A percentile compares a stretch with the other conserved stretches of the same genome.
These are phyloP conservation scores for Diorhabda elongata DNA, from an alignment of 1,140 invertebrate species.

Conservation along the genomic window DNA sequence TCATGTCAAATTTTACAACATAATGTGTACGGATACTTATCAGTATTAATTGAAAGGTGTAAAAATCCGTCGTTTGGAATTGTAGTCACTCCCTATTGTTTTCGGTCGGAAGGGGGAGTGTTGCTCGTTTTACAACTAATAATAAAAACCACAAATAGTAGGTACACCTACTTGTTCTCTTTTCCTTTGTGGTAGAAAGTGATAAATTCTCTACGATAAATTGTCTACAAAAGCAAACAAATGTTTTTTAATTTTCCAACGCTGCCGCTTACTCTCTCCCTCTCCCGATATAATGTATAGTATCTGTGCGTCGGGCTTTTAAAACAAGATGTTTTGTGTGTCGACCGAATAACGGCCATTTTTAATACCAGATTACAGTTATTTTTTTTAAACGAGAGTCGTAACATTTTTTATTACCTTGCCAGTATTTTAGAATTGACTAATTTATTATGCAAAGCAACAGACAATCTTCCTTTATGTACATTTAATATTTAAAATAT, in stretches of 20 bases:
- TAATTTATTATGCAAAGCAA: no score
- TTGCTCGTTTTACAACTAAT: constrained; percentile 7
- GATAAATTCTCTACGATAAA: constrained; percentile 10
- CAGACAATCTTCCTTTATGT: no score
- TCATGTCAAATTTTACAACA: no score
- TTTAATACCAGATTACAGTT: background rate
- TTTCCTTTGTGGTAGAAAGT: constrained; percentile 7
- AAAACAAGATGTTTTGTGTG: constrained; percentile 1
- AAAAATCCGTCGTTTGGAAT: background rate
- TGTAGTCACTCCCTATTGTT: background rate
- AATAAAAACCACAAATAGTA: constrained; percentile 6
- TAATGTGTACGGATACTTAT: no score
- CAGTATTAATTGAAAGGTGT: no score
- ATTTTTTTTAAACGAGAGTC: background rate
- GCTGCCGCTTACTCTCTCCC: background rate
- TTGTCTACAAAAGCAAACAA: constrained; percentile 10
- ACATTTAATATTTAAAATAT: no score
- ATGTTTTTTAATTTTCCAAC: constrained; percentile 12
- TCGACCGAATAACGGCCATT: background rate
- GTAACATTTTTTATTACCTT: no score
- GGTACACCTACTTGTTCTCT: constrained; percentile 3
- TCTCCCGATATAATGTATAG: background rate
- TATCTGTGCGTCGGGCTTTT: background rate
- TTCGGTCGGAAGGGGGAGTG: background rate
- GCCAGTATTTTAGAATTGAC: no score